Percentiles rank a stretch among this genome's conserved stretches.
Conservation (phyloP, 2,113 vertebrate genomes). For the Theristicus caerulescens region DNA sequence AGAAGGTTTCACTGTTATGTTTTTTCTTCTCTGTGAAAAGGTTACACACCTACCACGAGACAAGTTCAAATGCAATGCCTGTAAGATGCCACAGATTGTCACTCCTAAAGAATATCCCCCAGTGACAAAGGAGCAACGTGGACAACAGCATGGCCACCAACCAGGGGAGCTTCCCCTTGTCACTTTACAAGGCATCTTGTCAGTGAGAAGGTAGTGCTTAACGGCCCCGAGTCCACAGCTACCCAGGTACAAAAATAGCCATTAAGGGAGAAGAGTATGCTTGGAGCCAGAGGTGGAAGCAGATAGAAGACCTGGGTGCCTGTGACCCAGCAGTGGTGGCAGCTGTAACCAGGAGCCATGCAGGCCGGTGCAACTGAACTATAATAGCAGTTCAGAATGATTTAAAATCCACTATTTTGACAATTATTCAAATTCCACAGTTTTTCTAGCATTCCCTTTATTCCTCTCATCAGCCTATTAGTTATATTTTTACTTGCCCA, state of each 20-base stretch:
- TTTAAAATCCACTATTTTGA: not conserved
- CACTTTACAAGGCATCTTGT: not conserved
- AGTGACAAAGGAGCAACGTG: not conserved
- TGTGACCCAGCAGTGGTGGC: not conserved
- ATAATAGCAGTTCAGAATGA: not conserved
- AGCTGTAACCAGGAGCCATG: not conserved
- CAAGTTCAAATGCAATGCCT: not conserved
- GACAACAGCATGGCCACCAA: not conserved
- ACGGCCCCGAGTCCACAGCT: fast-evolving
- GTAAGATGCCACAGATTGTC: not conserved
- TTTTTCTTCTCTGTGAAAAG: not conserved
- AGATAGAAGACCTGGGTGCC: not conserved
- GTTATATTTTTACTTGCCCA: not conserved
- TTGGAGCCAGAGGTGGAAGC: not conserved
- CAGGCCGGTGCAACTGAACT: not conserved
- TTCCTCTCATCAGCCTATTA: not conserved
- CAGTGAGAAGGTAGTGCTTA: not conserved
- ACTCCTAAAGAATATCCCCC: not conserved
- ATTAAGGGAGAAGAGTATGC: not conserved
- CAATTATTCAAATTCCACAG: not conserved
- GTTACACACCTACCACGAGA: not conserved
- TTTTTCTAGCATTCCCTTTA: not conserved
- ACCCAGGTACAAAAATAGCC: not conserved
- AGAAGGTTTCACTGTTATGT: not conserved
- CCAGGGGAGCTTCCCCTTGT: not conserved